Percentiles rank a stretch among this genome's conserved stretches.
Evolutionary conservation across 1,140 invertebrate species (phyloP).

Genomic region (Zaprionus davidi): DNA sequence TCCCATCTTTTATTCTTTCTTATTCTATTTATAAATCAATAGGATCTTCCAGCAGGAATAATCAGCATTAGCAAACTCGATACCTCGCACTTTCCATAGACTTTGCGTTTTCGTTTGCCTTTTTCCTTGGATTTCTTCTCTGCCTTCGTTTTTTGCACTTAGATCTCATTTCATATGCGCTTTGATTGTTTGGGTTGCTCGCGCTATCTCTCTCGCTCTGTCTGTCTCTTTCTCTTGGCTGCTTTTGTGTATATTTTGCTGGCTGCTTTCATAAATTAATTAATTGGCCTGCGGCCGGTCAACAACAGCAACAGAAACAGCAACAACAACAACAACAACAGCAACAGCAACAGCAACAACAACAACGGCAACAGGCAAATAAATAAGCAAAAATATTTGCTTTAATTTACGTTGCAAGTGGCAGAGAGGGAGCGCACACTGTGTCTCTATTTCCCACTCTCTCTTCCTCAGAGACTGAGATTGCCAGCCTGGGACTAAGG

Average conservation of each 20-base stretch:
- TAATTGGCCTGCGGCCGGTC: conserved; percentile 75
- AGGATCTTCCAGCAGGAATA: background rate
- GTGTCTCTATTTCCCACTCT: too few relatives aligned
- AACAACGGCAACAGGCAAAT: conserved; percentile 62
- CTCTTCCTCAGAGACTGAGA: conserved; percentile 1
- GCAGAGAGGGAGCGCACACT: background rate
- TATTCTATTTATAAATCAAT: background rate
- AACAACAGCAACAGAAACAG: conserved; percentile 55
- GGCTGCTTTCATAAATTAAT: conserved; percentile 76
- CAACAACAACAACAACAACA: conserved; percentile 48
- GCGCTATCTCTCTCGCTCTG: conserved; percentile 23
- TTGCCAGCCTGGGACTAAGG: conserved; percentile 1
- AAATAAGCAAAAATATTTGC: conserved; percentile 81
- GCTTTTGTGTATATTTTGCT: conserved; percentile 61
- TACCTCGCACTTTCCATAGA: background rate
- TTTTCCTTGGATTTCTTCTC: background rate
- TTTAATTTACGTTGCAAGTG: conserved; percentile 64
- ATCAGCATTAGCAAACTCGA: background rate
- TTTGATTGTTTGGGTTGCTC: conserved; percentile 59
- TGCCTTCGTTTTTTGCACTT: conserved; percentile 17
- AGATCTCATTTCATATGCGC: conserved; percentile 64
- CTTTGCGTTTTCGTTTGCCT: background rate
- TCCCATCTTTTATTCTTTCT: background rate
- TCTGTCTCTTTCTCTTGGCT: conserved; percentile 23
- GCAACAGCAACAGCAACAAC: conserved; percentile 41